Base-by-base conservation (phyloP, 2,888 invertebrate species). In the Caenorhabditis sp. region DNA sequence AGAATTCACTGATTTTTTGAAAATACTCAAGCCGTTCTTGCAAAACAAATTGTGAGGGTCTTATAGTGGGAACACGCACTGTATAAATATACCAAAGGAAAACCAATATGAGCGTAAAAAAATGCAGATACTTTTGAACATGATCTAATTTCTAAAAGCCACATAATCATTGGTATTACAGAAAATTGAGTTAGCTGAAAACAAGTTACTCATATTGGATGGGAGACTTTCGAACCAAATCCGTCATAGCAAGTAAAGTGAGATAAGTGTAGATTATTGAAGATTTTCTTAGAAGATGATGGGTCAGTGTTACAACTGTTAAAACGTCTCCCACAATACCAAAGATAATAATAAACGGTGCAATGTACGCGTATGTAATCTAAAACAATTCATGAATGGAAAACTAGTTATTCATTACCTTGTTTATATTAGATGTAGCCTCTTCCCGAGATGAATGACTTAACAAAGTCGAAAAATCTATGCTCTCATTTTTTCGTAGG, bases 291-390 rank as follows among this genome's bases (percentile, higher is more conserved):
- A 93, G 89, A 50, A 92, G 91, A 0, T 93, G 93, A 79, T 93
- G 90, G 0, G 93, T 93, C 37, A 93, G 90, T 11, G 93, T 93
- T 65, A 92, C 91, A 20, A 93, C 90, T 69, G 93, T 93, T 50
- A 93, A 89, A 28, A 93, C 84, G 84, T 93, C 93, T 8, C 93
- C 93, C 24, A 93, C 84, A 4, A 93, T 90, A 35, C 93, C 93
- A 53, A 93, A 89, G 2, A 89, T 92, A 56, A 93, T 92, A 76
- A 93, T 93, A 20, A 92, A 87, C 0, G 93, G 93, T 6, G 92
- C 92, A 26, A 93, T 91, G 65, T 93, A 91, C 35, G 90, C 92
- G 84, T 93, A 93, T 22, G 92, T 92, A 51, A 92, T 88, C 82
- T 88, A 67, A 70, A 89, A 67, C 44, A 13, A 13, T 56, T 58